Conservation (phyloP, 2,888 invertebrate species). For the Lathronympha strigana region DNA sequence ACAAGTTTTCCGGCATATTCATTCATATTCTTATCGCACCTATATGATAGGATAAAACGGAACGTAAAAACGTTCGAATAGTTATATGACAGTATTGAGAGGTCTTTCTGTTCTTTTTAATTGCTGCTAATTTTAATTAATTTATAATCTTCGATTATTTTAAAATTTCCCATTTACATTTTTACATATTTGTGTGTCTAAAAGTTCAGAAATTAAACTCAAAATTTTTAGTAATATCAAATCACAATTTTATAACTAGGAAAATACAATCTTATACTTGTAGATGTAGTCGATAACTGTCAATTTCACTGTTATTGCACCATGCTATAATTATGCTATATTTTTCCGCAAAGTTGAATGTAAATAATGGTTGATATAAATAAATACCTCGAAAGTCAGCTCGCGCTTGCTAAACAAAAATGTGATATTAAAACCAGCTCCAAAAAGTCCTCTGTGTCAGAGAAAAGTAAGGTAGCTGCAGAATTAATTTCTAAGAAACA, state of each 20-base stretch:
- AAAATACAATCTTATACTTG: neutral
- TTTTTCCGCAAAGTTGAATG: neutral
- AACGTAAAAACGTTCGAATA: neutral
- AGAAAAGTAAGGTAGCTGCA: conserved; percentile 68
- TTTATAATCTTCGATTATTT: too few relatives aligned
- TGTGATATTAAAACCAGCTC: conserved; percentile 52
- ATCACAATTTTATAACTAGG: neutral
- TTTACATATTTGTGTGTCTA: too few relatives aligned
- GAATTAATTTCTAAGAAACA: conserved; percentile 71
- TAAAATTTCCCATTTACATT: too few relatives aligned
- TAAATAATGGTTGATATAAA: conserved; percentile 59
- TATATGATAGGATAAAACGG: too few relatives aligned
- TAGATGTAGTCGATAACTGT: too few relatives aligned
- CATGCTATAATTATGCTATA: conserved; percentile 62
- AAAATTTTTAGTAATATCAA: neutral
- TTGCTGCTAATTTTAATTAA: too few relatives aligned
- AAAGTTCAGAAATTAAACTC: neutral
- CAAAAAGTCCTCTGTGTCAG: conserved; percentile 57
- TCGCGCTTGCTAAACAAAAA: conserved; percentile 69
- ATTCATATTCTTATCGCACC: too few relatives aligned
- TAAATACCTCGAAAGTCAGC: conserved; percentile 75
- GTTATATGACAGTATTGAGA: neutral
- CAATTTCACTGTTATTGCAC: neutral
- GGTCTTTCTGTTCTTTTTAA: neutral
- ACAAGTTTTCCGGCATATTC: too few relatives aligned